Conservation (phyloP, 2,888 invertebrate species). For the Phanerotoma sp. region DNA sequence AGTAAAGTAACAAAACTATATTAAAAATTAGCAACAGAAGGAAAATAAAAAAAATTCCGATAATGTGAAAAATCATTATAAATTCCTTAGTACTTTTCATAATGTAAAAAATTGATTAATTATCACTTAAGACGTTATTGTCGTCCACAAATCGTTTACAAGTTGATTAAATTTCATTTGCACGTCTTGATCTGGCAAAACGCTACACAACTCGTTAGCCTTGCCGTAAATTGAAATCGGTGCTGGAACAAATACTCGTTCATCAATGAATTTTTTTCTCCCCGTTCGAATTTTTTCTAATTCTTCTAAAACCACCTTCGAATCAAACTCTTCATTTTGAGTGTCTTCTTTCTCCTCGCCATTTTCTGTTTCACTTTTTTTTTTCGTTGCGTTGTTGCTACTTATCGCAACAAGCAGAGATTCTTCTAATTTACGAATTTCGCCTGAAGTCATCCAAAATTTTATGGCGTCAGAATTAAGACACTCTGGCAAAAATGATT, state of each 20-base stretch:
- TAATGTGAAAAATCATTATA: too few relatives aligned
- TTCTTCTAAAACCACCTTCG: too few relatives aligned
- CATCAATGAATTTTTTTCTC: slow-evolving; percentile 40
- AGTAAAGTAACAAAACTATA: too few relatives aligned
- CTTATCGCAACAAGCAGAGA: too few relatives aligned
- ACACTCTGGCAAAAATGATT: too few relatives aligned
- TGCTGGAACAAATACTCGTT: slow-evolving; percentile 43
- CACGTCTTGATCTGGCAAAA: slow-evolving; percentile 32
- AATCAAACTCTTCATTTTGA: slow-evolving; percentile 26
- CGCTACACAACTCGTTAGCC: slow-evolving; percentile 36
- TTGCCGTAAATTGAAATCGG: slow-evolving; percentile 44
- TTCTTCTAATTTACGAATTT: too few relatives aligned
- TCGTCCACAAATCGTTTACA: slow-evolving; percentile 37
- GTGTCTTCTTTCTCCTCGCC: slow-evolving; percentile 17
- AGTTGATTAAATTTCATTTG: slow-evolving; percentile 29
- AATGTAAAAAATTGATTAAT: not conserved
- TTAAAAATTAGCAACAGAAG: too few relatives aligned
- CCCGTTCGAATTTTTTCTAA: slow-evolving; percentile 39
- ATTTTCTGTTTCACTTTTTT: slow-evolving; percentile 7
- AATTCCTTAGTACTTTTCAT: not conserved
- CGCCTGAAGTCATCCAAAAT: too few relatives aligned
- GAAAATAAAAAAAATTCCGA: too few relatives aligned
- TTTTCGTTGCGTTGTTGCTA: too few relatives aligned
- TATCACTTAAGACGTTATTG: slow-evolving; percentile 22
- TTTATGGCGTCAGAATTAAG: too few relatives aligned